Evolutionary conservation across 2,888 invertebrate species (phyloP).

Genomic region (Zelleria hepariella): DNA sequence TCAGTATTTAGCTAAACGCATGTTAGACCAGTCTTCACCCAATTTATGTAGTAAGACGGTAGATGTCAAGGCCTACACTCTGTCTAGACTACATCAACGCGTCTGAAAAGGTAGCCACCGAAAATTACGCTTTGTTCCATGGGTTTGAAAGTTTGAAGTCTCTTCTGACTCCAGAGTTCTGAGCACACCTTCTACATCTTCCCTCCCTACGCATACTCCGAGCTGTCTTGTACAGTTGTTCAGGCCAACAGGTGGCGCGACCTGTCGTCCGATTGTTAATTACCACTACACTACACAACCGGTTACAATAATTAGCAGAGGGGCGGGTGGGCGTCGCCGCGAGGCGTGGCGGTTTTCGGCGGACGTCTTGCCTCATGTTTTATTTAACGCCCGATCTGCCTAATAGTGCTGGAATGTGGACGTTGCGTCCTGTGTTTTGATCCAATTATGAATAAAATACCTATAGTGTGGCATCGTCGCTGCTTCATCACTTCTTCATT

Average conservation of each 20-base stretch:
- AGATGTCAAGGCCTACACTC: too few relatives aligned
- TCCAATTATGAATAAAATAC: background rate
- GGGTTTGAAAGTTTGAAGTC: too few relatives aligned
- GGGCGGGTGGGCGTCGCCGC: slow-evolving; percentile 53
- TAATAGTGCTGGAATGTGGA: background rate
- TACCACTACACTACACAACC: slow-evolving; percentile 50
- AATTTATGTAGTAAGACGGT: too few relatives aligned
- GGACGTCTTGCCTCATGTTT: slow-evolving; percentile 33
- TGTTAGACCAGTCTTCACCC: too few relatives aligned
- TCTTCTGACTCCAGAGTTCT: too few relatives aligned
- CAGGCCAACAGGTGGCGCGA: slow-evolving; percentile 9
- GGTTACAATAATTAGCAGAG: slow-evolving; percentile 65
- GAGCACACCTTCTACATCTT: background rate
- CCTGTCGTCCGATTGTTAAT: slow-evolving; percentile 34
- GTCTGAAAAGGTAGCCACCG: too few relatives aligned
- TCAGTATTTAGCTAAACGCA: too few relatives aligned
- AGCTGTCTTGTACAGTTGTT: background rate
- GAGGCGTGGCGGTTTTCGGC: slow-evolving; percentile 41
- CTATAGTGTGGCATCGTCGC: too few relatives aligned
- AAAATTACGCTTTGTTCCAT: too few relatives aligned
- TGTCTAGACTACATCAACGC: too few relatives aligned
- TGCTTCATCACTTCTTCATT: too few relatives aligned
- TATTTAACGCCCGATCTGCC: slow-evolving; percentile 24
- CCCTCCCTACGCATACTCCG: background rate
- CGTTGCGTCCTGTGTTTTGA: background rate